A percentile compares a stretch with the other conserved stretches of the same genome.
phyloP scores from a whole-genome alignment of 2,888 invertebrate species.

The Dolomedes plantarius region DNA sequence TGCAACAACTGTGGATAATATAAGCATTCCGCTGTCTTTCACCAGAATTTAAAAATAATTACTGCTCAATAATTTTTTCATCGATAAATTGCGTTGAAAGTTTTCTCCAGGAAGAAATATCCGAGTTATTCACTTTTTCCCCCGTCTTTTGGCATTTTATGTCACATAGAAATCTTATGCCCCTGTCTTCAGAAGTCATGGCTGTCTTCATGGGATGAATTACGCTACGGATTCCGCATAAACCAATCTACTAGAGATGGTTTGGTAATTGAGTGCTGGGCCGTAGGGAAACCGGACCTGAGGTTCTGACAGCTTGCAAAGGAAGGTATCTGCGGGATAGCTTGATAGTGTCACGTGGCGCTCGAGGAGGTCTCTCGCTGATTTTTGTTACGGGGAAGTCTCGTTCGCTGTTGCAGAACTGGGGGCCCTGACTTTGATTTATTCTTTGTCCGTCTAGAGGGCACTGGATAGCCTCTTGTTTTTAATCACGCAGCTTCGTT shows the following conservation, averaged over 20 bases:
- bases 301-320: slow-evolving; percentile 47
- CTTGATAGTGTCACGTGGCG: slow-evolving; percentile 52
- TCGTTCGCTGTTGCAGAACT: neutral
- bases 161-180: no score
- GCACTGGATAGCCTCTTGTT: slow-evolving; percentile 2
- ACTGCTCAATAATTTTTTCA: no score
- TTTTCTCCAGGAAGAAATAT: no score
- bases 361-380: slow-evolving; percentile 36
- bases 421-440: slow-evolving; percentile 12
- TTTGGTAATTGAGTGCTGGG: slow-evolving; percentile 43
- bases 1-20: no score
- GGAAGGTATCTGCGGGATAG: slow-evolving; percentile 52
- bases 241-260: slow-evolving; percentile 38
- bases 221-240: slow-evolving; percentile 31
- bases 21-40: no score
- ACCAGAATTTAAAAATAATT: no score
- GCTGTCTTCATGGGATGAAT: slow-evolving; percentile 36
- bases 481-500: slow-evolving; percentile 14
- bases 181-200: no score
- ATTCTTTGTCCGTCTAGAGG: neutral
- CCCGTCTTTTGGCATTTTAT: no score
- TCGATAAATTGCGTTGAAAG: no score
- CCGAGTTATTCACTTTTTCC: no score
- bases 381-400: slow-evolving; percentile 2
- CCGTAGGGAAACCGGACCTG: slow-evolving; percentile 58